Base-by-base conservation (phyloP, 2,113 vertebrate species). In the Octodon degus region DNA sequence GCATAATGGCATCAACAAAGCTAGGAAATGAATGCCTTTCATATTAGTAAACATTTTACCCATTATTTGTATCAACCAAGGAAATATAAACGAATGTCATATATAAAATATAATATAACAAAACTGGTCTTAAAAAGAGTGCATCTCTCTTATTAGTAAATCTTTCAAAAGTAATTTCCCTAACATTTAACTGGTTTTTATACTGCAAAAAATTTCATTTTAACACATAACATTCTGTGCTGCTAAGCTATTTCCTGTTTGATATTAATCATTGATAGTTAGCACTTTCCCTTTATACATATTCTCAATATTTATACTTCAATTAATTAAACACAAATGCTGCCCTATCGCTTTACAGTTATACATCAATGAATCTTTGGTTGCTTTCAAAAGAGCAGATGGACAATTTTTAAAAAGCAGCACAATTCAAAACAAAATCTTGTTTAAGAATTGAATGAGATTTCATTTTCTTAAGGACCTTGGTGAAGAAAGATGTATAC, bases 221-320 rank as follows among this genome's bases (percentile, higher is more conserved):
- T 95, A 30, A 86, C 19, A 55, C 3, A 43, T 88, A 72, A 90
- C 50, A 92, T 62, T 72, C 11, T 86, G 17, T 58, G 2, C 40
- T 94, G 50, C 79, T 89, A 93, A 87, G 93, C 92, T 88, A 81
- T 82, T 74, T 94, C 11, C n/a, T 63, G 17, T 68, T 84, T 93
- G 34, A 55, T 77, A 83, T 91, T 96, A 91, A 91, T 95, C 82
- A 79, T 37, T 62, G 86, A 80, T 76, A 24, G 1, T 86, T 89
- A 96, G 34, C 10, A 74, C 22, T 86, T 96, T 94, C 30, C 30
- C 40, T 87, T 76, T 47, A 55, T 79, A 87, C 72, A 37, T 74
- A 90, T 12, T 97, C 82, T 96, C 62, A 96, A 67, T 86, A 96
- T 86, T 95, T 96, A 74, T n/a, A 25, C 22, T 91, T 93, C n/a